Base-by-base conservation (phyloP, 2,113 vertebrate species). In the Bubalus kerabau region DNA sequence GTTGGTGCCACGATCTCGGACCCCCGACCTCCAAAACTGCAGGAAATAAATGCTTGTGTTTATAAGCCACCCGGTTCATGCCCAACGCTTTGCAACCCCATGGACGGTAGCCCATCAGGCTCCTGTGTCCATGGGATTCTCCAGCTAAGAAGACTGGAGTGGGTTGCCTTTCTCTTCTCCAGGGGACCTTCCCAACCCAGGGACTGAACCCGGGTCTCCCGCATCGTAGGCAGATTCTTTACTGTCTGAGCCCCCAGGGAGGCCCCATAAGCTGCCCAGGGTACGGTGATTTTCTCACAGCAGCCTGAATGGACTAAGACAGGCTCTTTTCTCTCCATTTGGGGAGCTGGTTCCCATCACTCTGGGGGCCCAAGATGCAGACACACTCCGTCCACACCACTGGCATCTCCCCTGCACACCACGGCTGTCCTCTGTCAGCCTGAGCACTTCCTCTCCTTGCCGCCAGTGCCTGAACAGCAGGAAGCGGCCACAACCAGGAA, bases 41-140 rank as follows among this genome's bases (percentile, higher is more conserved):
- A 17, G 56, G 50, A 71, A 84, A 50, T 48, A 17, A 83, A 50
- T 81, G 28, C 28, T 28, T 14, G 17, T n/a, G 40, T 40, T 52
- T 52, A 17, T 74, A 92, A 92, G 21, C 15, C 52, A 54, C 23
- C 17, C 3, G 8, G 52, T n/a, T 48, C 2, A 0, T 40, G 67
- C 11, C 67, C 36, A 40, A 3, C 2, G 0, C 36, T 40, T 23
- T 74, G 36, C 0, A 0, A 40, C 1, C 67, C 36, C 2, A 0
- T 40, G 36, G 36, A 74, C 0, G 0, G 36, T 24, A 74, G 67
- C 21, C 36, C 1, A 0, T 3, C 36, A 43, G 71, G 71, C 71
- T 7, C 71, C 71, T 24, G 2, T 43, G 71, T 76, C 71, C 71
- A 24, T 3, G 11, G 71, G 23, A 43, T 76, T 76, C 71, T 76